Base-by-base conservation (phyloP, 2,888 invertebrate species). In the Thumatha senex region DNA sequence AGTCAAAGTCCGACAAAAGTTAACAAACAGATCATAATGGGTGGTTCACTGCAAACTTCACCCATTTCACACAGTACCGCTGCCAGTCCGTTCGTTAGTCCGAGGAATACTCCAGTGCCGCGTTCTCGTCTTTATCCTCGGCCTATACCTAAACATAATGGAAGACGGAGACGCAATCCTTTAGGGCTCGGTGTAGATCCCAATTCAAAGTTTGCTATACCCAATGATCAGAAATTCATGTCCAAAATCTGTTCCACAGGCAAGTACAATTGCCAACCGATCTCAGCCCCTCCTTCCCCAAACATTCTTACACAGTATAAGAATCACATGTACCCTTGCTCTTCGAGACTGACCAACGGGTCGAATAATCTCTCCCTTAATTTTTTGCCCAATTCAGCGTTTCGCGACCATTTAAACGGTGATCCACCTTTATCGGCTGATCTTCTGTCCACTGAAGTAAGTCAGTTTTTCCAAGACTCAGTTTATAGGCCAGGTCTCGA, bases 11-110 rank as follows among this genome's bases (percentile, higher is more conserved):
- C 88, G 9, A 74, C 82, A 0, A 89, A 88, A 74, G 58, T 76
- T 0, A 83, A 75, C 48, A 87, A 88, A 61, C 70, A 79, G 11
- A 59, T 78, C 33, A 74, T 86, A n/a, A 79, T 88, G 80, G 84
- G 88, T 10, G 86, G 88, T 1, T 89, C 88, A 0, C 63, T 88
- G 15, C 88, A 89, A 63, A 89, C 87, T 51, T 93, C 90, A 1
- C 91, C 89, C n/a, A 83, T 84, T 48, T 86, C 89, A 24, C 94
- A 94, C 59, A 95, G 95, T 63, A 94, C 95, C 0, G 94, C 94
- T 46, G 95, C 94, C 18, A 95, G 95, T 78, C 96, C 96, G 0
- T 97, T 97, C 80, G 96, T 97, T 11, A 96, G 96, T 64, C 97
- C 97, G 0, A 89, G 96, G 38, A 94, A 95, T 67, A 95, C 96